phyloP scores from a whole-genome alignment of 2,797 vertebrate species.

The Rhinoraja longicauda region DNA sequence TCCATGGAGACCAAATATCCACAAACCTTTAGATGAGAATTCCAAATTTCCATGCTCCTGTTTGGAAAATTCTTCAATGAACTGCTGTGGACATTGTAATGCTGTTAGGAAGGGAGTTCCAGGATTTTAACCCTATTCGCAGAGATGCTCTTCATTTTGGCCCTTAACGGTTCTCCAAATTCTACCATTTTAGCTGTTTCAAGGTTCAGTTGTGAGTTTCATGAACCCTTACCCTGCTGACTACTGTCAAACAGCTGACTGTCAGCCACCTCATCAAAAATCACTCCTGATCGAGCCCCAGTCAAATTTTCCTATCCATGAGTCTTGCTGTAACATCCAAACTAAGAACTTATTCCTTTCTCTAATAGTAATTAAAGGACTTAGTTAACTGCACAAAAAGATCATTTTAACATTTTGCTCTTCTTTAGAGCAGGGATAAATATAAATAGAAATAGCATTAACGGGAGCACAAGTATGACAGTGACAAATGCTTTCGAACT shows the following conservation, averaged over 20 bases:
- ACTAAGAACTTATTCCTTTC: not conserved
- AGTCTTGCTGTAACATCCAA: not conserved
- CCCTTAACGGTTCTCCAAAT: not conserved
- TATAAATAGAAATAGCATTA: not conserved
- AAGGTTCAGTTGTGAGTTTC: not conserved
- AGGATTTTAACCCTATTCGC: not conserved
- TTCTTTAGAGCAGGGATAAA: not conserved
- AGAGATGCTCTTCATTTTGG: not conserved
- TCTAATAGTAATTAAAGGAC: not conserved
- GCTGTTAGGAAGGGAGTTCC: too few relatives aligned
- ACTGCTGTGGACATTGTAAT: too few relatives aligned
- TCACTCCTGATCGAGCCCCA: not conserved
- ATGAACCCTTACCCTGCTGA: not conserved
- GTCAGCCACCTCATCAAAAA: too few relatives aligned
- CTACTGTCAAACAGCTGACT: not conserved
- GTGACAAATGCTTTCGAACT: slow-evolving; percentile 13
- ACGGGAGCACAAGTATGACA: not conserved
- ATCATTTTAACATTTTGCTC: not conserved
- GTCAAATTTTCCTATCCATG: not conserved
- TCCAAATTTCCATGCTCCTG: not conserved
- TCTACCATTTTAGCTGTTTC: not conserved
- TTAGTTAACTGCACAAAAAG: not conserved
- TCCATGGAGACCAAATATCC: not conserved
- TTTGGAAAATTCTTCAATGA: not conserved
- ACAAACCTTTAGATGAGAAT: not conserved